Evolutionary conservation across 2,113 vertebrate genomes (phyloP), one percentile per base, ranked within the genome.

Genomic region (Myrmecophaga tridactyla): DNA sequence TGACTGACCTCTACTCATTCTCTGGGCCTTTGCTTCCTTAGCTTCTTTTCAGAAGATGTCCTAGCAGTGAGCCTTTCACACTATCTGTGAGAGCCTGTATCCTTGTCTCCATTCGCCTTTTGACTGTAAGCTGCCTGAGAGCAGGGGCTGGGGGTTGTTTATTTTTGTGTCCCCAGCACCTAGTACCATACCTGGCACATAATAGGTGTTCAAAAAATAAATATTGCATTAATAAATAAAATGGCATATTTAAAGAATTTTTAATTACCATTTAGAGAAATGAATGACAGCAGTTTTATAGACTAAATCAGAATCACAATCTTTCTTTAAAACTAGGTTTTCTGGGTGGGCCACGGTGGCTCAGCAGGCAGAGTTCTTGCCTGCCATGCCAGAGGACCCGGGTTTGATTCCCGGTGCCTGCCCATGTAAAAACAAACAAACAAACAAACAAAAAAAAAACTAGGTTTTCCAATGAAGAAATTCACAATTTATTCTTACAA

Each of bases 281-380:
- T 14, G 14, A 63, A 43, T 70, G 39, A 27, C 65, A 20, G 67
- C 29, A 36, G 51, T 67, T 84, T 80, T 67, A 81, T 60, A 76
- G 23, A 43, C 41, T 88, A 80, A 86, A 81, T 76, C 48, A 73
- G 80, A 84, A 94, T 90, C 53, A 39, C 17, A 31, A 14, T 25
- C 36, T 76, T 81, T 90, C 34, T 95, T 77, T 86, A 41, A 39
- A 78, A 78, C 25, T 89, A 36, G 31, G 21, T 63, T 94, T 94
- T 92, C 15, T n/a, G n/a, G n/a, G n/a, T n/a, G n/a, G n/a, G n/a
- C n/a, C n/a, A n/a, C n/a, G n/a, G n/a, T n/a, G n/a, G n/a, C n/a
- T n/a, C n/a, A n/a, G n/a, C n/a, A n/a, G n/a, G n/a, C n/a, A n/a
- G n/a, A n/a, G n/a, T n/a, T n/a, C n/a, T n/a, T n/a, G n/a, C n/a